These are phyloP conservation scores for Hyaena hyaena DNA, from an alignment of 2,113 vertebrate species.

Conservation along the genomic window DNA sequence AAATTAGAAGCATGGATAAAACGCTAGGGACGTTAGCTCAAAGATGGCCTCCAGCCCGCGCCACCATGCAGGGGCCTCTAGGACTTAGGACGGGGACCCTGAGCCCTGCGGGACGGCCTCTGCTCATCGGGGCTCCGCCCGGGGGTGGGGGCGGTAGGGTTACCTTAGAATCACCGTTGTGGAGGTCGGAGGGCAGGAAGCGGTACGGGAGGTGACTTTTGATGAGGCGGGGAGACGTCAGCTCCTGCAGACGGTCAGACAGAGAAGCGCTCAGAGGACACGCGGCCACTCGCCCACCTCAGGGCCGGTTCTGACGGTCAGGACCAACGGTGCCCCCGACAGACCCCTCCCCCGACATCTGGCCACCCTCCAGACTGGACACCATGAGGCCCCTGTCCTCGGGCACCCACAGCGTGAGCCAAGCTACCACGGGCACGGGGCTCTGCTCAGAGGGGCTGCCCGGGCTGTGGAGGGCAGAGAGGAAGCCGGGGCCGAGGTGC, in stretches of 20 bases:
- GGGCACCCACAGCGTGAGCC: neutral
- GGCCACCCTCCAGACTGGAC: neutral
- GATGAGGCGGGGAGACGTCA: constrained; percentile 97
- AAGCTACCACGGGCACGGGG: rapidly evolving
- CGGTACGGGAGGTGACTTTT: constrained; percentile 98
- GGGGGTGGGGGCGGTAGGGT: neutral
- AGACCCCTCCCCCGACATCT: neutral
- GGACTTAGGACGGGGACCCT: rapidly evolving
- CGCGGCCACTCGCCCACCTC: rapidly evolving
- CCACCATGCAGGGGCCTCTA: rapidly evolving
- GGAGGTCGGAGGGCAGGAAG: constrained; percentile 96
- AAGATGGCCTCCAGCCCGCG: rapidly evolving
- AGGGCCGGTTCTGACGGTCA: neutral
- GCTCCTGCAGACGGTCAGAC: constrained; percentile 87
- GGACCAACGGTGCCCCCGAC: neutral
- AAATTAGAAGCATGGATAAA: rapidly evolving
- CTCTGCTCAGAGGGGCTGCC: neutral
- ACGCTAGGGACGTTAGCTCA: rapidly evolving
- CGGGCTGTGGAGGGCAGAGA: rapidly evolving
- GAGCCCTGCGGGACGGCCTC: neutral
- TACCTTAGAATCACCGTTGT: constrained; percentile 97
- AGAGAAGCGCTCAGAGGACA: neutral
- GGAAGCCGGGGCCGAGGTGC: rapidly evolving
- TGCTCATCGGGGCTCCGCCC: rapidly evolving
- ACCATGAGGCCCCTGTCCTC: rapidly evolving